Conservation (phyloP, 1,140 invertebrate genomes). For the Drosophila pectinifera region DNA sequence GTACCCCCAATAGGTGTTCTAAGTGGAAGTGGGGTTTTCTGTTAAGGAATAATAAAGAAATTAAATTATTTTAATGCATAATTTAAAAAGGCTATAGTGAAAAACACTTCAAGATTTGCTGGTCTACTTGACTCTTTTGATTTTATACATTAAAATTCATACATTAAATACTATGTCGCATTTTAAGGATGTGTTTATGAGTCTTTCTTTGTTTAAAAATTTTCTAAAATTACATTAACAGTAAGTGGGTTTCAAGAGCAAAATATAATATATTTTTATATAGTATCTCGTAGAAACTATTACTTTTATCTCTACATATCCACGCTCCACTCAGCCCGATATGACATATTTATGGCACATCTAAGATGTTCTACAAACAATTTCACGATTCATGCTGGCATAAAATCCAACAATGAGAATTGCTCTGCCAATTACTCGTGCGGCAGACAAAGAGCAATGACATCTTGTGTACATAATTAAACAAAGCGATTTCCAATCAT, state of each 20-base stretch:
- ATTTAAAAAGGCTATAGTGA: neutral
- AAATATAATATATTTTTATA: neutral
- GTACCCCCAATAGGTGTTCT: constrained; percentile 10
- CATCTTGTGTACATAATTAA: constrained; percentile 53
- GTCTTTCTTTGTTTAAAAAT: neutral
- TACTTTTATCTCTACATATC: no score
- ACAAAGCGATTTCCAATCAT: constrained; percentile 43
- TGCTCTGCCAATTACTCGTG: constrained; percentile 24
- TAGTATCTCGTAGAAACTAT: neutral
- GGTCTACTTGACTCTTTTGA: no score
- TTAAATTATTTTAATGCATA: neutral
- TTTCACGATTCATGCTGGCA: constrained; percentile 23
- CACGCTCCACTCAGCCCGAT: neutral
- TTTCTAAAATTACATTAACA: neutral
- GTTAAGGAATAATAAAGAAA: constrained; percentile 9
- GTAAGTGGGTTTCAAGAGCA: no score
- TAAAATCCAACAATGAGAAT: constrained; percentile 24
- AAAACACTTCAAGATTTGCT: neutral
- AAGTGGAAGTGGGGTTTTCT: constrained; percentile 3
- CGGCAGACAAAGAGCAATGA: constrained; percentile 39
- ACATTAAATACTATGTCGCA: neutral
- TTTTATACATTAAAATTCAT: neutral
- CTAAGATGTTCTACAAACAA: constrained; percentile 37
- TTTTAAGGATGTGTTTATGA: no score
- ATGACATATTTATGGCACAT: constrained; percentile 42